phyloP scores from a whole-genome alignment of 2,113 vertebrate species.

The Paradisaea rubra region DNA sequence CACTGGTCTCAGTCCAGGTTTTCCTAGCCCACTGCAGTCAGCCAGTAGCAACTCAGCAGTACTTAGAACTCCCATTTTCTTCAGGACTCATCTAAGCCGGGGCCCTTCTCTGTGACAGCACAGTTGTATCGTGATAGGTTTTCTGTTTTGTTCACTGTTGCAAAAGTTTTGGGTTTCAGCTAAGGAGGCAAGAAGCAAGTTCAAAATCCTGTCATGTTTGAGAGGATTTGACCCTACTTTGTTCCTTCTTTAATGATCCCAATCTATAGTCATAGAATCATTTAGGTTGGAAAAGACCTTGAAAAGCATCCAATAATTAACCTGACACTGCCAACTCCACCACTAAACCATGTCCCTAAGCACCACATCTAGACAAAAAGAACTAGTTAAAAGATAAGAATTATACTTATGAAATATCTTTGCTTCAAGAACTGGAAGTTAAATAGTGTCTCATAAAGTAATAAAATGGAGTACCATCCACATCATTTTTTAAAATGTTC shows the following conservation, averaged over 20 bases:
- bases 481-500: neutral
- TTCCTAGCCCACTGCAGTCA: neutral
- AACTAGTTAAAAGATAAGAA: neutral
- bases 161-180: neutral
- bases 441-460: neutral
- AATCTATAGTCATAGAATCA: neutral
- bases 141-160: neutral
- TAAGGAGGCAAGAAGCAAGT: neutral
- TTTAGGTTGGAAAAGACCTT: neutral
- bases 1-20: neutral
- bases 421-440: neutral
- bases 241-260: neutral
- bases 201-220: neutral
- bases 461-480: neutral
- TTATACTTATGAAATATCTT: neutral
- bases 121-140: neutral
- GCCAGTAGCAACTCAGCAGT: neutral
- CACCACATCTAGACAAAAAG: neutral
- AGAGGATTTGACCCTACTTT: neutral
- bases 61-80: neutral
- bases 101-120: neutral
- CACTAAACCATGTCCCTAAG: neutral
- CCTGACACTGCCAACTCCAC: neutral
- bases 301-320: neutral
- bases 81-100: neutral